A percentile compares a stretch with the other conserved stretches of the same genome.
phyloP scores from a whole-genome alignment of 2,113 vertebrate species.

The Motacilla tschutschensis region DNA sequence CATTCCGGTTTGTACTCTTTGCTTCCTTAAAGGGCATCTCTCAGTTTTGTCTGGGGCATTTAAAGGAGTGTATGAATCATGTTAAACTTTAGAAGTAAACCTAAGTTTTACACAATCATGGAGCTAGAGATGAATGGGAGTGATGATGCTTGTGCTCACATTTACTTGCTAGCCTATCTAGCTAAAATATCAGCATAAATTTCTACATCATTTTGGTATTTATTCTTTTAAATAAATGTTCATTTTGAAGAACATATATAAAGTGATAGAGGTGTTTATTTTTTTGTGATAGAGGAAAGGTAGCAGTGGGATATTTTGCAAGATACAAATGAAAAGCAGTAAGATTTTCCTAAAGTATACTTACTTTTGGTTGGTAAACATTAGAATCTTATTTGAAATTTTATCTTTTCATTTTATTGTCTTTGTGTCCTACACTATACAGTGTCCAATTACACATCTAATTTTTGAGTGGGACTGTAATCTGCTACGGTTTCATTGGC shows the following conservation, averaged over 20 bases:
- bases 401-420: not conserved
- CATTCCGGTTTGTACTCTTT: not conserved
- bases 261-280: not conserved
- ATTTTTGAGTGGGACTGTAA: not conserved
- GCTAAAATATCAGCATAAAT: not conserved
- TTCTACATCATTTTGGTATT: not conserved
- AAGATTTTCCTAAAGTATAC: not conserved
- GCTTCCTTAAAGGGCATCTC: not conserved
- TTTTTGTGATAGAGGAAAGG: not conserved
- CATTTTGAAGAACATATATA: not conserved
- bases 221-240: not conserved
- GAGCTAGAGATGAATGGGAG: not conserved
- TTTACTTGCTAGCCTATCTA: not conserved
- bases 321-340: not conserved
- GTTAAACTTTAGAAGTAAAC: not conserved
- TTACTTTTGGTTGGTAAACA: not conserved
- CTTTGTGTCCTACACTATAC: not conserved
- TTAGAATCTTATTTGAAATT: not conserved
- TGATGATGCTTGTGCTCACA: not conserved
- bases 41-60: not conserved
- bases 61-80: not conserved
- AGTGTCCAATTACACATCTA: not conserved
- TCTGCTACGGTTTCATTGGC: not conserved
- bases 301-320: not conserved
- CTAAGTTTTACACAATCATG: rapidly evolving